Evolutionary conservation across 2,797 vertebrate species (phyloP).

Genomic region (Pantherophis vulpinus): DNA sequence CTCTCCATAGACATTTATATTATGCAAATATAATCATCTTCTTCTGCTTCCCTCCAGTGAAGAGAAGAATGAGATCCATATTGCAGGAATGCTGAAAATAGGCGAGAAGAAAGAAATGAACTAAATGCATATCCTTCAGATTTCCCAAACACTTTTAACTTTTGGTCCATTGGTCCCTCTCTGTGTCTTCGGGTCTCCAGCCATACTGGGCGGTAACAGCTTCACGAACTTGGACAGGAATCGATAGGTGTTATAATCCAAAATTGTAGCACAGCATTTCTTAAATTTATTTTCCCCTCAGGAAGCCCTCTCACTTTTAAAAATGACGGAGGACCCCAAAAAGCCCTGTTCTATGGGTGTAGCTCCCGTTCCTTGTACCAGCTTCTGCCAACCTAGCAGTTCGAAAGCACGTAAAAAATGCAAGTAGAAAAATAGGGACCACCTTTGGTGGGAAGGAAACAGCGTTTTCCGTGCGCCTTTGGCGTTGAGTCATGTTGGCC

Average conservation of each 20-base stretch:
- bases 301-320: background rate
- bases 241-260: background rate
- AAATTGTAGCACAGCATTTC: background rate
- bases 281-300: background rate
- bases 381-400: too few relatives aligned
- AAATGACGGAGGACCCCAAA: background rate
- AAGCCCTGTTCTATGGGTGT: background rate
- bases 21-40: background rate
- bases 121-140: background rate
- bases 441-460: too few relatives aligned
- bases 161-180: background rate
- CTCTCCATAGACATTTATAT: background rate
- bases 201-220: background rate
- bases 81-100: background rate
- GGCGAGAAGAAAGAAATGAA: background rate
- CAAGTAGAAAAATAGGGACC: too few relatives aligned
- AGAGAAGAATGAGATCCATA: background rate
- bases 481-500: too few relatives aligned
- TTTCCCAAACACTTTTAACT: background rate
- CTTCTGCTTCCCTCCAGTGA: background rate
- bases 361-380: too few relatives aligned
- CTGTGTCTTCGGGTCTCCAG: background rate
- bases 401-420: too few relatives aligned
- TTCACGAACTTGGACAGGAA: background rate
- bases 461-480: too few relatives aligned